A percentile compares a stretch with the other conserved stretches of the same genome.
Conservation (phyloP, 2,797 vertebrate species). For the Pagetopsis macropterus region DNA sequence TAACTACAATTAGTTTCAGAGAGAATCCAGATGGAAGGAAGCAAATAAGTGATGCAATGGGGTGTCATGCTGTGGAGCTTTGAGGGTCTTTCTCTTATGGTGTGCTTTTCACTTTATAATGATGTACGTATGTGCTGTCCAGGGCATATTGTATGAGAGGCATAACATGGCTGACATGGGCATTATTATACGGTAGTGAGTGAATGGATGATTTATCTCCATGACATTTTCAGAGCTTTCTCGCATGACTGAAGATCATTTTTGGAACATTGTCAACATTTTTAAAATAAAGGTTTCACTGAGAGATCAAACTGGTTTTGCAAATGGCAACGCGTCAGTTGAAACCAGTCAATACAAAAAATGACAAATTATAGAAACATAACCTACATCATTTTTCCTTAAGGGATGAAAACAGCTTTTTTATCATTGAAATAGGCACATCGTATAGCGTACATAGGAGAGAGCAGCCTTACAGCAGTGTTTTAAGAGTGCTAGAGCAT, state of each 20-base stretch:
- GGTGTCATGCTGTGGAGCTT: conserved; percentile 59
- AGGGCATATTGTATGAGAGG: background rate
- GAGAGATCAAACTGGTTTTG: background rate
- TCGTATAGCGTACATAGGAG: background rate
- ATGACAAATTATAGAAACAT: background rate
- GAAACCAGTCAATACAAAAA: background rate
- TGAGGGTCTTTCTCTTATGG: conserved; percentile 43
- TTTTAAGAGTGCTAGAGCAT: background rate
- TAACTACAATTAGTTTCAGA: conserved; percentile 29
- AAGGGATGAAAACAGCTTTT: background rate
- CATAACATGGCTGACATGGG: background rate
- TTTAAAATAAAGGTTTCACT: background rate
- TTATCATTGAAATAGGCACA: conserved; percentile 8
- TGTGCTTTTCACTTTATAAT: conserved; percentile 5
- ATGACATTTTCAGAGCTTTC: no score
- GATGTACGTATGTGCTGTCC: conserved; percentile 1
- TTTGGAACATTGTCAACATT: conserved; percentile 1
- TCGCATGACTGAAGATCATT: background rate
- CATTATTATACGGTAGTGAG: background rate
- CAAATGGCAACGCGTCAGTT: background rate
- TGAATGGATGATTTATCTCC: no score
- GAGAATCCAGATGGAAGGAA: conserved; percentile 57
- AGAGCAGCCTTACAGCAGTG: background rate
- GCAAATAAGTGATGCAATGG: conserved; percentile 69
- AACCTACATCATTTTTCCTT: background rate